Percentiles rank a stretch among this genome's conserved stretches.
phyloP scores from a whole-genome alignment of 2,888 invertebrate species.

The Nemotelus pantherinus region DNA sequence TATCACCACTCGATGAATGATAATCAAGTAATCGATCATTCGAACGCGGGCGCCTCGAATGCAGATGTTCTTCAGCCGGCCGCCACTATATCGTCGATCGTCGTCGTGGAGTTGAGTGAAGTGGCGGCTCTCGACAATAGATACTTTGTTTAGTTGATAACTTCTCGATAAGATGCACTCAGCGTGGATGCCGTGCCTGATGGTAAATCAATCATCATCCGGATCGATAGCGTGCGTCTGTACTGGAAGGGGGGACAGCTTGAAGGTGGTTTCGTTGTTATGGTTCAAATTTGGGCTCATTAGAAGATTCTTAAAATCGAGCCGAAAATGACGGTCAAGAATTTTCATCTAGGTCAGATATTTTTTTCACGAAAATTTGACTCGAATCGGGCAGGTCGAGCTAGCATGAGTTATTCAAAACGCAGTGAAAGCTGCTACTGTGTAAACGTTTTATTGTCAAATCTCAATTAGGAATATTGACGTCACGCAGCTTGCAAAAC shows the following conservation, averaged over 20 bases:
- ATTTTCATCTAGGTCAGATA: too few species aligned
- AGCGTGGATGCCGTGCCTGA: background rate
- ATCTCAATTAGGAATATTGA: too few species aligned
- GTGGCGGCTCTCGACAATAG: slow-evolving; percentile 5
- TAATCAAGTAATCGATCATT: slow-evolving; percentile 13
- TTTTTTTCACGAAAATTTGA: too few species aligned
- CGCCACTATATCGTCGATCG: too few species aligned
- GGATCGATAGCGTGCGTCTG: background rate
- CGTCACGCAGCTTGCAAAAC: too few species aligned
- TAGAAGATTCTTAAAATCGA: too few species aligned
- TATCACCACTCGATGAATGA: slow-evolving; percentile 2
- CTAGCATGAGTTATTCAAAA: too few species aligned
- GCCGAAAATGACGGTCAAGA: too few species aligned
- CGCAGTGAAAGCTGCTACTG: too few species aligned
- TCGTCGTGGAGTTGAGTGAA: background rate
- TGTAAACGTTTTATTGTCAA: too few species aligned
- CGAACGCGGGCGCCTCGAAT: background rate
- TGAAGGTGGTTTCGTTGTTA: background rate
- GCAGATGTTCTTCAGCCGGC: background rate
- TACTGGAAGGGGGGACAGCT: background rate
- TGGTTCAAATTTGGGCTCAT: too few species aligned
- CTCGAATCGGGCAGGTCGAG: too few species aligned
- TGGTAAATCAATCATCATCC: background rate
- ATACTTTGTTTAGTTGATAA: slow-evolving; percentile 1
- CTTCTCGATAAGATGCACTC: background rate